phyloP scores from a whole-genome alignment of 2,888 invertebrate genomes.

The Liopterus haemorrhoidalis region DNA sequence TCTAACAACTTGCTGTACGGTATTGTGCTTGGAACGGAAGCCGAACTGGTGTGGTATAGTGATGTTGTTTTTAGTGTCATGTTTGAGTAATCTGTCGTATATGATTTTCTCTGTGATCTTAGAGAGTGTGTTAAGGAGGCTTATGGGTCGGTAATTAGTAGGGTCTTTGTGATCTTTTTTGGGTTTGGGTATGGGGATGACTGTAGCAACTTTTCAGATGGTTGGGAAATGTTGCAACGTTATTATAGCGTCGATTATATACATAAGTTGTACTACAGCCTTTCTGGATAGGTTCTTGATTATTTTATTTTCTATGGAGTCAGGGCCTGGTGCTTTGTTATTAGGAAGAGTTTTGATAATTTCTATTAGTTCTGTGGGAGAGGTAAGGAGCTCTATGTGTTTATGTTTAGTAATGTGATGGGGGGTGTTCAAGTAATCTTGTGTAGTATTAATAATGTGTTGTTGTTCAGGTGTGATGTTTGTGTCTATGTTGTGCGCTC shows the following conservation, averaged over 20 bases:
- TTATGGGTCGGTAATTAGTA: slow-evolving; percentile 22
- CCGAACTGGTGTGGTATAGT: slow-evolving; percentile 31
- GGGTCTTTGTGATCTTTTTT: slow-evolving; percentile 18
- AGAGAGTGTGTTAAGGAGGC: slow-evolving; percentile 18
- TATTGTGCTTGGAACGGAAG: slow-evolving; percentile 32
- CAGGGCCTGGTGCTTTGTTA: slow-evolving; percentile 28
- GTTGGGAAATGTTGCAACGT: slow-evolving; percentile 20
- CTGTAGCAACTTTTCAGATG: slow-evolving; percentile 20
- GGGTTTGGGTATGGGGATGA: slow-evolving; percentile 23
- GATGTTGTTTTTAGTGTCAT: slow-evolving; percentile 25
- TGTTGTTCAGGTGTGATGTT: no score
- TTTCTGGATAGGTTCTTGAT: slow-evolving; percentile 25
- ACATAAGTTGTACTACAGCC: slow-evolving; percentile 20
- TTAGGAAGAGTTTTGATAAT: slow-evolving; percentile 19
- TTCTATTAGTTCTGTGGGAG: slow-evolving; percentile 18
- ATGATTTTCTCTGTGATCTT: slow-evolving; percentile 30
- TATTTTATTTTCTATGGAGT: slow-evolving; percentile 22
- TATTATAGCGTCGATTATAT: slow-evolving; percentile 18
- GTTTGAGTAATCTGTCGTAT: no score
- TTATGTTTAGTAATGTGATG: no score
- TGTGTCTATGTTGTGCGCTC: no score
- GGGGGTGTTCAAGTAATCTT: background rate
- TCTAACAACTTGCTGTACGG: slow-evolving; percentile 31
- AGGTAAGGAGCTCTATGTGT: background rate
- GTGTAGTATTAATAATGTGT: no score